Percentiles rank a stretch among this genome's conserved stretches.
Evolutionary conservation across 1,140 invertebrate species (phyloP).

Genomic region (Zaprionus taronus): DNA sequence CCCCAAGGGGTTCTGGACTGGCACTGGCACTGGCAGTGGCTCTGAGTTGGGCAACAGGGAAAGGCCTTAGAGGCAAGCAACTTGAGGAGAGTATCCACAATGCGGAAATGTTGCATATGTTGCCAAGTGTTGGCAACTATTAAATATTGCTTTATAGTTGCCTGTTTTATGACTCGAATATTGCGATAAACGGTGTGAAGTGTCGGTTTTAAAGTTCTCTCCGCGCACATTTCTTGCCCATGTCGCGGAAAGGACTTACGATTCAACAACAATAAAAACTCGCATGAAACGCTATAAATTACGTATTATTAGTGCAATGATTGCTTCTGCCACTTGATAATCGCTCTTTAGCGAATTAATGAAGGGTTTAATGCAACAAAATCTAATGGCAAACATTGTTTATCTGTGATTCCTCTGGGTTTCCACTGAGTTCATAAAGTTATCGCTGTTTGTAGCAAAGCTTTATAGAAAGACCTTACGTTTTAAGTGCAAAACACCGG

Average conservation of each 20-base stretch:
- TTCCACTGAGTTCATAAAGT: background rate
- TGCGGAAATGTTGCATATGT: constrained; percentile 75
- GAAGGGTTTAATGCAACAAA: background rate
- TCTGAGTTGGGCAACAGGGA: background rate
- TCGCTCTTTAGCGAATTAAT: background rate
- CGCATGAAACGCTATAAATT: constrained; percentile 2
- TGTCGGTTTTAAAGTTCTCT: constrained; percentile 31
- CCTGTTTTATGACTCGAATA: constrained; percentile 66
- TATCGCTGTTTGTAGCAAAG: too few relatives aligned
- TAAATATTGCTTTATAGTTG: constrained; percentile 73
- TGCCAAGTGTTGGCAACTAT: constrained; percentile 69
- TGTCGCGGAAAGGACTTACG: constrained; percentile 22
- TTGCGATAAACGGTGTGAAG: constrained; percentile 57
- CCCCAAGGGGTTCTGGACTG: constrained; percentile 25
- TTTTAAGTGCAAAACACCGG: too few relatives aligned
- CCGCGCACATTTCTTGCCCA: constrained; percentile 1
- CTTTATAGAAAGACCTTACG: too few relatives aligned
- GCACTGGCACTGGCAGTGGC: background rate
- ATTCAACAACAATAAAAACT: background rate
- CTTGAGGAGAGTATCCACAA: constrained; percentile 45
- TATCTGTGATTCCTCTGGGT: background rate
- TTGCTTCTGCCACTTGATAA: constrained; percentile 3
- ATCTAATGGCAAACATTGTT: background rate
- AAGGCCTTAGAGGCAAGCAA: constrained; percentile 30
- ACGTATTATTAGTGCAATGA: constrained; percentile 6